Conservation (phyloP, 2,888 invertebrate species). For the Meandrusa payeni region DNA sequence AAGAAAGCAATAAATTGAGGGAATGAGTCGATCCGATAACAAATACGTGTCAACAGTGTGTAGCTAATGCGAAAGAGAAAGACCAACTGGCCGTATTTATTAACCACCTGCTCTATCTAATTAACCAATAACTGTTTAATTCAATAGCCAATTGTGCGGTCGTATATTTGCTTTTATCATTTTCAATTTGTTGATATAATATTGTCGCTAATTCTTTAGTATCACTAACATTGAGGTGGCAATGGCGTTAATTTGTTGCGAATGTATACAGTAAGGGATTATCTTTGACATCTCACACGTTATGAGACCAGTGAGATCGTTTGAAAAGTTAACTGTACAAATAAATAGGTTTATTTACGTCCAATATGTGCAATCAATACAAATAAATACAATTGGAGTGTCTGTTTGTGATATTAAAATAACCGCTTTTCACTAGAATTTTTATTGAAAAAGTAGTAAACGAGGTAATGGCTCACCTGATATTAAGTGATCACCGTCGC, state of each 20-base stretch:
- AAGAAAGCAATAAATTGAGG: background rate
- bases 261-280: background rate
- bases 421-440: too few species aligned
- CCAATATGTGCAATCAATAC: too few species aligned
- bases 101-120: slow-evolving; percentile 2
- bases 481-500: too few species aligned
- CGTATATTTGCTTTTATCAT: slow-evolving; percentile 6
- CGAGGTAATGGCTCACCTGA: too few species aligned
- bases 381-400: too few species aligned
- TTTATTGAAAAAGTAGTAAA: too few species aligned
- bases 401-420: too few species aligned
- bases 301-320: too few species aligned
- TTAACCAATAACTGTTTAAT: background rate
- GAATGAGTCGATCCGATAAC: background rate
- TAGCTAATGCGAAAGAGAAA: background rate
- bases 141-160: background rate
- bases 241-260: background rate
- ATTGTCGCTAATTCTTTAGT: background rate
- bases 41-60: slow-evolving; percentile 2
- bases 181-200: background rate
- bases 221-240: too few species aligned
- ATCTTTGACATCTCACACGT: background rate
- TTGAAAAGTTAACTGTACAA: too few species aligned
- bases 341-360: too few species aligned
- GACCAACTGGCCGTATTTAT: background rate